Evolutionary conservation across 2,797 vertebrate species (phyloP), one percentile per base, ranked within the genome.

Genomic region (Loris lydekkerianus): DNA sequence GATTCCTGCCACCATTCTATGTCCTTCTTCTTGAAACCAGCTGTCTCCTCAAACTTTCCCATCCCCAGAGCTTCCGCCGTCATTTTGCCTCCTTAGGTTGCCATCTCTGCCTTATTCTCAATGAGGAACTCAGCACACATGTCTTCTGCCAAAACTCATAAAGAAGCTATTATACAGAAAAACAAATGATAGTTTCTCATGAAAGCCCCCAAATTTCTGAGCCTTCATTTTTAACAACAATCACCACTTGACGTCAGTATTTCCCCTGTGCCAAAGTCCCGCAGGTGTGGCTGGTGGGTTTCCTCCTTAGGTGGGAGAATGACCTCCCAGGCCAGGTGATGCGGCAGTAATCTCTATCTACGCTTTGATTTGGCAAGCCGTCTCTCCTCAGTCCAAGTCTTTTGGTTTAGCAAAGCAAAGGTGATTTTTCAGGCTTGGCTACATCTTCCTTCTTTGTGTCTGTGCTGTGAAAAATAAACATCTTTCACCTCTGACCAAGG

Each of bases 381-480:
- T 96, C 88, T 70, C 87, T 84, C 89, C 58, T 86, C 37, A 53
- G 46, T 27, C 25, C 93, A 87, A 93, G 58, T 25, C 40, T 85
- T 67, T 89, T 7, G 27, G 43, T 53, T 86, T 88, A 76, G 60
- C 60, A 83, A 65, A 86, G 34, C 46, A 46, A 84, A 93, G 18
- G 27, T 63, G 29, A 49, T 70, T 94, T 91, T 95, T 85, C 49
- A 77, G 60, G 72, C 18, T 60, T 60, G 31, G 53, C 65, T 23
- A 97, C 73, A 60, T 90, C 78, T 96, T 95, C 60, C 70, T 93
- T 80, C 94, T 94, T 91, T 96, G 73, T 92, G 92, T 77, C 78
- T 90, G 61, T 27, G 40, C 46, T 86, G 80, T 75, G 86, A 95
- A 97, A 95, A 93, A 58, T 89, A 97, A 97, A 96, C 72, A 95